Evolutionary conservation across 2,113 vertebrate species (phyloP).

Genomic region (Myotis lucifugus): DNA sequence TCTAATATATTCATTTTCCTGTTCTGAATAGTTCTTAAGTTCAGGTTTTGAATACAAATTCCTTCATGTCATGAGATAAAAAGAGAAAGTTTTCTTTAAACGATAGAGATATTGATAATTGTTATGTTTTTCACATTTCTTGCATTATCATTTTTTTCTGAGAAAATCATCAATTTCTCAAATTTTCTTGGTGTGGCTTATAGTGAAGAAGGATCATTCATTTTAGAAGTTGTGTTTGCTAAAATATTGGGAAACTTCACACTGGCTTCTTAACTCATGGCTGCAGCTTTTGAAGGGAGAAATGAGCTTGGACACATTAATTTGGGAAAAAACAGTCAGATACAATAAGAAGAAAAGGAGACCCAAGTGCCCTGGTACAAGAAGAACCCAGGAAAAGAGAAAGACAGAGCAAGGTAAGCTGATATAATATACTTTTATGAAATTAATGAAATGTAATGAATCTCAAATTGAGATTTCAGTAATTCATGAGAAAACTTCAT

Average conservation of each 20-base stretch:
- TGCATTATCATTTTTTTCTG: slow-evolving; percentile 43
- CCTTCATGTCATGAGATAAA: background rate
- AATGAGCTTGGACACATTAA: background rate
- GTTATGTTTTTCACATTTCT: background rate
- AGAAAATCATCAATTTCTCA: slow-evolving; percentile 31
- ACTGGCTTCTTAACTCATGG: background rate
- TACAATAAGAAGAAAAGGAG: background rate
- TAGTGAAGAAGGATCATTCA: background rate
- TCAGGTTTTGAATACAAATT: slow-evolving; percentile 38
- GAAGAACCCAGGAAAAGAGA: background rate
- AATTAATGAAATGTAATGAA: background rate
- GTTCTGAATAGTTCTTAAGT: background rate
- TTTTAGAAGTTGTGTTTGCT: background rate
- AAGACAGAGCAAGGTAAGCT: background rate
- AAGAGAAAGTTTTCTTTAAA: background rate
- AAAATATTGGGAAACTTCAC: slow-evolving; percentile 49
- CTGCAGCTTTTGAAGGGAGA: background rate
- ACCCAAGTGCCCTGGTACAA: background rate
- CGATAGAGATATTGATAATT: background rate
- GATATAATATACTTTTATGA: background rate
- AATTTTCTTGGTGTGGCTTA: background rate
- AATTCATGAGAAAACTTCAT: background rate
- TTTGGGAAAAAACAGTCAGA: background rate
- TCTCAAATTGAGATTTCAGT: background rate
- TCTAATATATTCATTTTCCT: background rate